A percentile compares a stretch with the other conserved stretches of the same genome.
These are phyloP conservation scores for Merluccius polli DNA, from an alignment of 2,797 vertebrate species.

Conservation along the genomic window DNA sequence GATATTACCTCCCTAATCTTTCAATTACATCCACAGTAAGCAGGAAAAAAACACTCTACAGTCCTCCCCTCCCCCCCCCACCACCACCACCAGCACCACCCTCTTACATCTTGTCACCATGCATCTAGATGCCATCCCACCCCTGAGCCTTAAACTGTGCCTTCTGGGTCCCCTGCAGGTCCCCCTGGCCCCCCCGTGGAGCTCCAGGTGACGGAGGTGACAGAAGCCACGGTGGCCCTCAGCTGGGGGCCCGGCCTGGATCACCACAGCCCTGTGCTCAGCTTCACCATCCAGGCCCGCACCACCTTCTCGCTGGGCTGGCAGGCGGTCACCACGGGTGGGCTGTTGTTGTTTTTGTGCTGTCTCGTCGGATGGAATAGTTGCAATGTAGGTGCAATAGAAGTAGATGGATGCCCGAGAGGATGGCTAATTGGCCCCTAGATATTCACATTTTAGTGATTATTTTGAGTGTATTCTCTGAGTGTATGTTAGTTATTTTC, in stretches of 20 bases:
- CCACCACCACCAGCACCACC: background rate
- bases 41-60: background rate
- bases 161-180: constrained; percentile 64
- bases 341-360: constrained; percentile 13
- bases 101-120: constrained; percentile 6
- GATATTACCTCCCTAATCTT: constrained; percentile 7
- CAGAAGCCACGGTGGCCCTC: constrained; percentile 82
- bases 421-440: background rate
- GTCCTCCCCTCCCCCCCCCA: background rate
- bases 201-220: constrained; percentile 85
- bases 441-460: background rate
- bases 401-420: background rate
- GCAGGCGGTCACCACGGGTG: constrained; percentile 89
- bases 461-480: background rate
- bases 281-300: constrained; percentile 84
- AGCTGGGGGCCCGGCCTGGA: constrained; percentile 87
- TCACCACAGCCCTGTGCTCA: constrained; percentile 88
- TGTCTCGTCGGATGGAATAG: background rate
- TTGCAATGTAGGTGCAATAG: too few species aligned
- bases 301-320: constrained; percentile 92
- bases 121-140: constrained; percentile 17
- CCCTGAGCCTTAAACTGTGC: constrained; percentile 11
- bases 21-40: constrained; percentile 8
- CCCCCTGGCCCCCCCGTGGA: constrained; percentile 85
- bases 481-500: background rate